Evolutionary conservation across 2,797 vertebrate genomes (phyloP).

Genomic region (Xyrichtys novacula): DNA sequence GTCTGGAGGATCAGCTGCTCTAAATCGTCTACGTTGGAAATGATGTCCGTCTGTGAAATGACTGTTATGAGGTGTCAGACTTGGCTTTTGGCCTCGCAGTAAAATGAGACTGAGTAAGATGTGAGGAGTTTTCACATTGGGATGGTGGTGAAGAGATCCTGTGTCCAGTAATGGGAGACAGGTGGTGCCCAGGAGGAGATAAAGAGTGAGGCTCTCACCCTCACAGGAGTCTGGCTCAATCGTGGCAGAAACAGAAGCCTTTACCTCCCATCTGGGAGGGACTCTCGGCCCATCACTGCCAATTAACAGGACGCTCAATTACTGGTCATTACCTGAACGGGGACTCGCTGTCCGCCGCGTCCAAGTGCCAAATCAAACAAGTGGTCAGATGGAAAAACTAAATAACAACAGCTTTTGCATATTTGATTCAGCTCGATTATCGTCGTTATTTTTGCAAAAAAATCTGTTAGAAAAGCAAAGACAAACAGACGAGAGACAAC

Average conservation of each 20-base stretch:
- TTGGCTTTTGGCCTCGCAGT: constrained; percentile 47
- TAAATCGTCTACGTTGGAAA: constrained; percentile 17
- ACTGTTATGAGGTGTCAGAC: constrained; percentile 47
- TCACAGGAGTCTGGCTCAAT: constrained; percentile 73
- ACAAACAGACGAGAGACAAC: constrained; percentile 5
- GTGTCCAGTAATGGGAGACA: constrained; percentile 75
- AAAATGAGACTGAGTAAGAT: constrained; percentile 45
- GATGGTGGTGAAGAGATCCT: constrained; percentile 48
- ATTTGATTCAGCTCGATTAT: constrained; percentile 24
- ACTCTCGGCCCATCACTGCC: constrained; percentile 63
- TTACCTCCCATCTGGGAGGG: constrained; percentile 55
- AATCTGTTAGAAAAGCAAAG: constrained; percentile 7
- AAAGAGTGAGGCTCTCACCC: constrained; percentile 74
- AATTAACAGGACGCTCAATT: constrained; percentile 69
- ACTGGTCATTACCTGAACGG: constrained; percentile 64
- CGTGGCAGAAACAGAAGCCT: constrained; percentile 66
- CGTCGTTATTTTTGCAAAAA: constrained; percentile 17
- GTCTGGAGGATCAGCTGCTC: constrained; percentile 34
- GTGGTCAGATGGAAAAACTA: constrained; percentile 37
- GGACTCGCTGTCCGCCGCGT: constrained; percentile 39
- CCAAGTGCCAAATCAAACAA: constrained; percentile 49
- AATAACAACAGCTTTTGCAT: constrained; percentile 21
- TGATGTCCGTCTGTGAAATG: constrained; percentile 33
- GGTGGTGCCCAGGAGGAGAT: constrained; percentile 79
- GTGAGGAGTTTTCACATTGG: constrained; percentile 53